Evolutionary conservation across 2,888 invertebrate genomes (phyloP).

Genomic region (Tolmerus cingulatus): DNA sequence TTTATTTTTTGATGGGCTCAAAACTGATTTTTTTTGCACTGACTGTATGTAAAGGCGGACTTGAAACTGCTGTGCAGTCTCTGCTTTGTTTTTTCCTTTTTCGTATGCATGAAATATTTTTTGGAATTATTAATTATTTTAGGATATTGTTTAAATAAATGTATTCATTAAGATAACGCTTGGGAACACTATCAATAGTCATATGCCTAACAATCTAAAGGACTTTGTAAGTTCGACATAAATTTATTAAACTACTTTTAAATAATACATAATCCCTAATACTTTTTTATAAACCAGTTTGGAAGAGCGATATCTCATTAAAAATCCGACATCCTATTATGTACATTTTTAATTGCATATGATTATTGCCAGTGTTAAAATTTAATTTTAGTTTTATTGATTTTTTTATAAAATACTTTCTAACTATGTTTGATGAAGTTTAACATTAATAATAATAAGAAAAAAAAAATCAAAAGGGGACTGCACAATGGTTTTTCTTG

Average conservation of each 20-base stretch:
- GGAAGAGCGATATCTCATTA: background rate
- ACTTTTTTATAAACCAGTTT: no score
- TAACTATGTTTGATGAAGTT: conserved; percentile 19
- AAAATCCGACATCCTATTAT: background rate
- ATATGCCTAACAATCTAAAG: background rate
- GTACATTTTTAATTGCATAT: background rate
- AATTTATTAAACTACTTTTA: no score
- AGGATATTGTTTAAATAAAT: background rate
- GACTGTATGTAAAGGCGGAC: background rate
- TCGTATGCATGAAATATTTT: conserved; percentile 7
- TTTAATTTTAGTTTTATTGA: background rate
- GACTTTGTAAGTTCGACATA: no score
- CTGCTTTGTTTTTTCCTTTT: background rate
- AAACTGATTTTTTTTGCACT: background rate
- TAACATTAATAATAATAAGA: conserved; percentile 11
- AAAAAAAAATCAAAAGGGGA: conserved; percentile 44
- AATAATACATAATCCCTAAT: no score
- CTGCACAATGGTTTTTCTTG: conserved; percentile 52
- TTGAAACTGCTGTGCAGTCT: conserved; percentile 21
- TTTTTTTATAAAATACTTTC: conserved; percentile 1
- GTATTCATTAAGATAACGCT: background rate
- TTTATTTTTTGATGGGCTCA: background rate
- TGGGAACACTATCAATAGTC: background rate
- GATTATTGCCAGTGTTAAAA: background rate
- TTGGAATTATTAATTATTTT: background rate